Conservation (phyloP, 2,888 invertebrate genomes). For the Lypha dubia region DNA sequence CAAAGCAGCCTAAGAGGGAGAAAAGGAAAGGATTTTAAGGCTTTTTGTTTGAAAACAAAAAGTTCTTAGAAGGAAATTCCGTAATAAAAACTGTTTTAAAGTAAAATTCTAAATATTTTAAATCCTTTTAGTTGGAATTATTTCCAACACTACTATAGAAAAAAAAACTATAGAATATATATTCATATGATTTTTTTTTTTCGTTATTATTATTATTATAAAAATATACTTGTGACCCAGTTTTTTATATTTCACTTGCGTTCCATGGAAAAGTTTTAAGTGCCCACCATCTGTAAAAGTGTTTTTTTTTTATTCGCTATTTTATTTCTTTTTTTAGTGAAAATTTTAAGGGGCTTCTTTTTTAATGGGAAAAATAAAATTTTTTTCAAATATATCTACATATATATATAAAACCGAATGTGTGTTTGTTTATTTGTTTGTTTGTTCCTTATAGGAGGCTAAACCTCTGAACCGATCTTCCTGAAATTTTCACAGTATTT, state of each 20-base stretch:
- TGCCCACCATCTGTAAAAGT: conserved; percentile 56
- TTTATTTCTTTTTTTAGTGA: conserved; percentile 7
- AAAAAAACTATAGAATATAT: background rate
- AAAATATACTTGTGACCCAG: conserved; percentile 59
- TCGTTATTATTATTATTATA: background rate
- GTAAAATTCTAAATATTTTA: too few species aligned
- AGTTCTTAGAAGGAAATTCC: too few species aligned
- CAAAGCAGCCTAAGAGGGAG: too few species aligned
- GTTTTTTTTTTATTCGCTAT: conserved; percentile 12
- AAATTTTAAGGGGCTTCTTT: conserved; percentile 28
- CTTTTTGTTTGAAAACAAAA: too few species aligned
- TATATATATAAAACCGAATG: too few species aligned
- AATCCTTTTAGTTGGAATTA: background rate
- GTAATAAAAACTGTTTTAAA: too few species aligned
- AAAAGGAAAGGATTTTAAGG: too few species aligned
- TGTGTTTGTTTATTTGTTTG: too few species aligned
- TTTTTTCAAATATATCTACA: conserved; percentile 7
- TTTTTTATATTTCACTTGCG: conserved; percentile 37
- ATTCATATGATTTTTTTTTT: conserved; percentile 15
- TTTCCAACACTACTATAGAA: background rate
- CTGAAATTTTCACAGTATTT: too few species aligned
- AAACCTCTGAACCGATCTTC: too few species aligned
- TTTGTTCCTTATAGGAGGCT: too few species aligned
- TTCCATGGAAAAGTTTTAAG: conserved; percentile 56
- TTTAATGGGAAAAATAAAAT: conserved; percentile 36